Conservation (phyloP, 2,888 invertebrate genomes). For the Balanococcus diminutus region DNA sequence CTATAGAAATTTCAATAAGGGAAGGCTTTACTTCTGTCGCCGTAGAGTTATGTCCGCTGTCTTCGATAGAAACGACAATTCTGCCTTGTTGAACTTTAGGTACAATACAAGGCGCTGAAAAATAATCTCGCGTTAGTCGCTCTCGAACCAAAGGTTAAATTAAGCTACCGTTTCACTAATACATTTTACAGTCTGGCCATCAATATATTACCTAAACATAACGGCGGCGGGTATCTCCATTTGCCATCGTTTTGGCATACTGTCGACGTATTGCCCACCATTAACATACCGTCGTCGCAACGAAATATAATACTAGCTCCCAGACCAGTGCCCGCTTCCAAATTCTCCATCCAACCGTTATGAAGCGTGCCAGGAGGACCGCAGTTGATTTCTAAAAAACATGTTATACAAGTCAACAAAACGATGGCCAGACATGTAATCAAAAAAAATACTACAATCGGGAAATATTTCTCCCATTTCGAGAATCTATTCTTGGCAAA, state of each 20-base stretch:
- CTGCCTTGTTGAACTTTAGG: slow-evolving; percentile 83
- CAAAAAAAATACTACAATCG: not conserved
- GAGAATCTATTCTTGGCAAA: not conserved
- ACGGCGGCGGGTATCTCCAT: slow-evolving; percentile 92
- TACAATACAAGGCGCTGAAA: slow-evolving; percentile 88
- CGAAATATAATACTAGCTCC: slow-evolving; percentile 92
- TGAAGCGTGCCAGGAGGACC: slow-evolving; percentile 90
- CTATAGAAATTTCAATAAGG: slow-evolving; percentile 61
- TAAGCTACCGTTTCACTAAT: not conserved
- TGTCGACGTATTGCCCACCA: slow-evolving; percentile 85
- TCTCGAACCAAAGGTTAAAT: not conserved
- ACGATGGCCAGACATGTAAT: slow-evolving; percentile 48
- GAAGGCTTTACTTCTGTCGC: slow-evolving; percentile 43
- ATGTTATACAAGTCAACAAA: slow-evolving; percentile 4
- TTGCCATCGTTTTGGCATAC: slow-evolving; percentile 92
- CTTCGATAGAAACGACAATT: slow-evolving; percentile 68
- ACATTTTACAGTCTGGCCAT: slow-evolving; percentile 50
- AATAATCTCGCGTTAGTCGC: not conserved
- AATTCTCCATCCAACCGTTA: slow-evolving; percentile 95
- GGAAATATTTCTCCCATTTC: not conserved
- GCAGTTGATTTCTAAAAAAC: slow-evolving; percentile 87
- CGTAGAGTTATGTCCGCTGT: slow-evolving; percentile 59
- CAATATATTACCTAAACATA: slow-evolving; percentile 75
- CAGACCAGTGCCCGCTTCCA: slow-evolving; percentile 84
- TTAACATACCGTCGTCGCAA: slow-evolving; percentile 89